A percentile compares a stretch with the other conserved stretches of the same genome.
Conservation (phyloP, 92 coral and sea anemone genomes). For the Porites lobata region DNA sequence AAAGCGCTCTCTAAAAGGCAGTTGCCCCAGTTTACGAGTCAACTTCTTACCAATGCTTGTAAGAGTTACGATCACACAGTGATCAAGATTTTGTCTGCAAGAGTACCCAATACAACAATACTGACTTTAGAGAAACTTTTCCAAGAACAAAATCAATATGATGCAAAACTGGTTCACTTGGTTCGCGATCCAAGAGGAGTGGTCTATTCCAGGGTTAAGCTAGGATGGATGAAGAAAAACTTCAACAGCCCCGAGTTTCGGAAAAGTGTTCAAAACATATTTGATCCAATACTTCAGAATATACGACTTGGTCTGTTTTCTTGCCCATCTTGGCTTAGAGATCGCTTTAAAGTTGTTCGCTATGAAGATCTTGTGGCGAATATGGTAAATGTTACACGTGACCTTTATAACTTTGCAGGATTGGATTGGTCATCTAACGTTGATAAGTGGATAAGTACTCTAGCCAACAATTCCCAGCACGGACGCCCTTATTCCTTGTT, state of each 20-base stretch:
- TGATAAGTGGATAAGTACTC: constrained; percentile 14
- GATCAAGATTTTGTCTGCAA: constrained; percentile 48
- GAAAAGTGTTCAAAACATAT: neutral
- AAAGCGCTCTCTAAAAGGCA: neutral
- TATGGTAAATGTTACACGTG: constrained; percentile 24
- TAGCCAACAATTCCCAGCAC: neutral
- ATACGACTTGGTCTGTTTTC: constrained; percentile 12
- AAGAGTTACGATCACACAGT: constrained; percentile 39
- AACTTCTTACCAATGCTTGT: constrained; percentile 10
- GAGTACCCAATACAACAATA: constrained; percentile 48
- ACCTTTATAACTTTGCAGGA: constrained; percentile 51
- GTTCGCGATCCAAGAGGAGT: constrained; percentile 75
- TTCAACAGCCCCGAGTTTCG: neutral
- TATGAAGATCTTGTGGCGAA: constrained; percentile 61
- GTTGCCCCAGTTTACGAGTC: neutral
- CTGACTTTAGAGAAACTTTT: constrained; percentile 30
- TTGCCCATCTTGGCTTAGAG: constrained; percentile 51
- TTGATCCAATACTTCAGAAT: constrained; percentile 7
- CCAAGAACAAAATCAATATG: constrained; percentile 23
- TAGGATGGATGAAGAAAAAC: constrained; percentile 34
- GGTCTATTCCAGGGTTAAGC: constrained; percentile 35
- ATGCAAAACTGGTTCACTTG: constrained; percentile 44
- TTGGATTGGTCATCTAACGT: constrained; percentile 20
- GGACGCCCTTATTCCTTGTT: neutral
- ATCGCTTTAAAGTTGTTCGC: constrained; percentile 51